Base-by-base conservation (phyloP, 2,888 invertebrate genomes). In the Drosophila buzzatii region DNA sequence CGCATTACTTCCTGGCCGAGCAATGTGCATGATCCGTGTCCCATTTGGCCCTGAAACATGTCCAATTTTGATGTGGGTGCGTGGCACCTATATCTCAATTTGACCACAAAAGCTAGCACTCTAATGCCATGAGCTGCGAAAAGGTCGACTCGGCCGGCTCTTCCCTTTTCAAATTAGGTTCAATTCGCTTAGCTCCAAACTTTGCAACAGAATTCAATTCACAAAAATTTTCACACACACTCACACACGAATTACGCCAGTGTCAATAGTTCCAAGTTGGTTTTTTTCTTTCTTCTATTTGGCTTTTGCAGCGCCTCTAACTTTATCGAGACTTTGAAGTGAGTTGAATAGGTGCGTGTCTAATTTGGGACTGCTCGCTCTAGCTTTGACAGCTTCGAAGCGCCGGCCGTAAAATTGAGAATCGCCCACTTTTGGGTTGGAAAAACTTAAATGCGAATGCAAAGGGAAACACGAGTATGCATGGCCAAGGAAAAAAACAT, bases 31-130 rank as follows among this genome's bases (percentile, higher is more conserved):
- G 52, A 45, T 45, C 59, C 47, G 49, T 42, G 18, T 66, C n/a
- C 53, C 56, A 64, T 47, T 73, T 77, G 71, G 64, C 53, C 70
- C 27, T 6, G 41, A 61, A 51, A 68, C 58, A 74, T 72, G 80
- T 79, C 81, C 58, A 56, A 62, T 57, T 85, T 73, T 83, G 86
- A 85, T 62, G 56, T 80, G 80, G 86, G 89, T 84, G 62, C 64
- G 44, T 70, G 66, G 65, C 72, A 81, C 73, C 78, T 81, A 83
- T 73, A 81, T 86, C 81, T 86, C 73, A 86, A 84, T 86, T 84
- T 80, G 77, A 80, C 83, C 81, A 89, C 84, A 89, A 86, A 89
- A 82, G 81, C 82, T 61, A 52, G 75, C 62, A 67, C 64, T 70
- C 72, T 73, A 84, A 75, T 84, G 66, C 82, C 78, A 41, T 55